Evolutionary conservation across 2,797 vertebrate genomes (phyloP).

Genomic region (Okamejei kenojei): DNA sequence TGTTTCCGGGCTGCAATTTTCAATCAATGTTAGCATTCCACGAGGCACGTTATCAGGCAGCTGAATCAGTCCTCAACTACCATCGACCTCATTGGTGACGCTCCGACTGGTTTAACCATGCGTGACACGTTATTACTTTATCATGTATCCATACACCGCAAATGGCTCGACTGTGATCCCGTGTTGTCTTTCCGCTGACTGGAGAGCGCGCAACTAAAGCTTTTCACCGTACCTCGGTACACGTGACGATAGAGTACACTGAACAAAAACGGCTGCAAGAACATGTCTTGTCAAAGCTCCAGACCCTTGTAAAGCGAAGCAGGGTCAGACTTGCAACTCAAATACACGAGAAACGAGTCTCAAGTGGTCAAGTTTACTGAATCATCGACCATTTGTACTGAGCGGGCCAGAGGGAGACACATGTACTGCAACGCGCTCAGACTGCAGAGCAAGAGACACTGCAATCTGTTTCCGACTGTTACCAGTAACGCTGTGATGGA

Average conservation of each 20-base stretch:
- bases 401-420: not conserved
- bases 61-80: too few relatives aligned
- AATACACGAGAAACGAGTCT: not conserved
- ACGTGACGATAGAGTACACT: too few relatives aligned
- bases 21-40: not conserved
- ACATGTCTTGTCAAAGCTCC: not conserved
- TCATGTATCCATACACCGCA: too few relatives aligned
- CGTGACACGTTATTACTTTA: too few relatives aligned
- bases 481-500: not conserved
- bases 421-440: too few relatives aligned
- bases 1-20: not conserved
- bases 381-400: not conserved
- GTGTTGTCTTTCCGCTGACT: too few relatives aligned
- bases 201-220: too few relatives aligned
- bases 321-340: not conserved
- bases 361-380: not conserved
- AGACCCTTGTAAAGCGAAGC: not conserved
- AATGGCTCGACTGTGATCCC: too few relatives aligned
- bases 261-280: too few relatives aligned
- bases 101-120: too few relatives aligned
- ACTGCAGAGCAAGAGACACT: not conserved
- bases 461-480: not conserved
- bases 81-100: too few relatives aligned
- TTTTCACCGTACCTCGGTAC: too few relatives aligned
- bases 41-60: not conserved